These are phyloP conservation scores for Lamellibrachia satsuma DNA, from an alignment of 2,888 invertebrate genomes.

Conservation along the genomic window DNA sequence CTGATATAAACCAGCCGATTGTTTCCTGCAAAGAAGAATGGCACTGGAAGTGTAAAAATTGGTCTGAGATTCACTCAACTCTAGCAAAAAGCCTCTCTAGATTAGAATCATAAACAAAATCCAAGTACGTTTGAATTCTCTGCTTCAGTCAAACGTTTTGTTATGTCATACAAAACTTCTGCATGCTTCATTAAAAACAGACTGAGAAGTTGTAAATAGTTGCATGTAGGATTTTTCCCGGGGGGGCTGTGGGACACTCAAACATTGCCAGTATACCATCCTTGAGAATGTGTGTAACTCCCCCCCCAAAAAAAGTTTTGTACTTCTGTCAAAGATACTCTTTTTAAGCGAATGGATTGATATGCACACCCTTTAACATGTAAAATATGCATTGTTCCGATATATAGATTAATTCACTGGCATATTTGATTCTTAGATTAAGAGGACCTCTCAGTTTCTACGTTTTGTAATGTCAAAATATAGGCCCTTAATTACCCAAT, in stretches of 20 bases:
- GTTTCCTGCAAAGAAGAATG: not conserved
- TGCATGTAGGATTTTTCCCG: not conserved
- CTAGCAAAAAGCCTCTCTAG: not conserved
- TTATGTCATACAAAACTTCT: not conserved
- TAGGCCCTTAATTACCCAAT: no score
- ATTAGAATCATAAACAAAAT: not conserved
- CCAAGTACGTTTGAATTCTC: not conserved
- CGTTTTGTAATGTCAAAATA: no score
- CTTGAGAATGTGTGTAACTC: no score
- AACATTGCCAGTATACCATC: no score
- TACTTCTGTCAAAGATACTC: no score
- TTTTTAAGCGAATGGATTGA: no score
- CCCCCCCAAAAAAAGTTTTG: no score
- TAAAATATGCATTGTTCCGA: no score
- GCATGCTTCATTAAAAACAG: not conserved
- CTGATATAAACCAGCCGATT: not conserved
- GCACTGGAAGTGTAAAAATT: not conserved
- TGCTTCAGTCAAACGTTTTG: not conserved
- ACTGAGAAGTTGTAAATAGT: not conserved
- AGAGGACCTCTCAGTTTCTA: no score
- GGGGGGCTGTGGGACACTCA: not conserved
- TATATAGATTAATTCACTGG: no score
- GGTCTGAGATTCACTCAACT: not conserved
- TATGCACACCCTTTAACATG: no score
- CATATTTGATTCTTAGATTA: no score